Percentiles rank a stretch among this genome's conserved stretches.
Conservation (phyloP, 2,888 invertebrate species). For the Zygothrica quintamaculata region DNA sequence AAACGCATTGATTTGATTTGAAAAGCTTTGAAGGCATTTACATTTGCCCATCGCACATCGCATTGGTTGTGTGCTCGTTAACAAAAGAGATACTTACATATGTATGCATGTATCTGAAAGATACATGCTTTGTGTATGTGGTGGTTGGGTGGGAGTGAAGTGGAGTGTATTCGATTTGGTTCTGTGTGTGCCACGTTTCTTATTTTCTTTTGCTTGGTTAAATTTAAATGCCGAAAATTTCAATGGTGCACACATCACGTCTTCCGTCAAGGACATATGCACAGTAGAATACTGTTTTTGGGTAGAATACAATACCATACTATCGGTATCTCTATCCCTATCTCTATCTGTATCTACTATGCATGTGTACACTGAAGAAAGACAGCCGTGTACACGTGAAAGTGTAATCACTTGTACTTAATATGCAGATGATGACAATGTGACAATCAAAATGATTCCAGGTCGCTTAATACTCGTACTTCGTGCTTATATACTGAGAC, state of each 20-base stretch:
- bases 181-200: constrained; percentile 40
- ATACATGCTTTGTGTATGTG: constrained; percentile 43
- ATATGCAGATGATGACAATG: constrained; percentile 79
- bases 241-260: constrained; percentile 68
- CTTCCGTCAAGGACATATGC: constrained; percentile 28
- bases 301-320: constrained; percentile 14
- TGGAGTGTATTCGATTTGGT: too few relatives aligned
- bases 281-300: constrained; percentile 14
- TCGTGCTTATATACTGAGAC: too few relatives aligned
- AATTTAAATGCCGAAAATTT: constrained; percentile 78
- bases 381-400: constrained; percentile 45
- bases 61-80: constrained; percentile 63
- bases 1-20: constrained; percentile 72
- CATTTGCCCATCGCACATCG: constrained; percentile 62
- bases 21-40: constrained; percentile 66
- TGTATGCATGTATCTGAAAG: constrained; percentile 55
- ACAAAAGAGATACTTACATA: constrained; percentile 75
- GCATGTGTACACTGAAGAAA: too few relatives aligned
- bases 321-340: constrained; percentile 41
- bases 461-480: constrained; percentile 54
- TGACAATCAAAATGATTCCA: constrained; percentile 79
- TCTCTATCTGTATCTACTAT: constrained; percentile 11
- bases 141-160: constrained; percentile 6
- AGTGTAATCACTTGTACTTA: constrained; percentile 78
- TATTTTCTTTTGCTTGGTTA: constrained; percentile 64